A percentile compares a stretch with the other conserved stretches of the same genome.
phyloP scores from a whole-genome alignment of 2,113 vertebrate genomes.

The Psittacara wagleri region DNA sequence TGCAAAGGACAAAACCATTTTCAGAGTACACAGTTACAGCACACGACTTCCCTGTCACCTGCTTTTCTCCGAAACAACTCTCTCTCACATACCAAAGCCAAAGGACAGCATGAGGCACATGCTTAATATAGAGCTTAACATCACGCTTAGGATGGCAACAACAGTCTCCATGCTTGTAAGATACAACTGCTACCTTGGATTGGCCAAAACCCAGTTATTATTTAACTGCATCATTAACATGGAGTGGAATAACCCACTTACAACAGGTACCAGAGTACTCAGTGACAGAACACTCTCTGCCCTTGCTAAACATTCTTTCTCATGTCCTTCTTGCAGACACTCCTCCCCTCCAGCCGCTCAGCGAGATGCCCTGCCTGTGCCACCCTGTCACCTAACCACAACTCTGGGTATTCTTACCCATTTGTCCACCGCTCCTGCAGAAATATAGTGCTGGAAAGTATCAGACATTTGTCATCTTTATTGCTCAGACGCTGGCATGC shows the following conservation, averaged over 20 bases:
- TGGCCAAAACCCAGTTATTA: not conserved
- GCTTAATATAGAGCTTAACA: not conserved
- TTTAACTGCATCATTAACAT: not conserved
- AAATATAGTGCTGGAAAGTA: not conserved
- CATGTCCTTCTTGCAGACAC: accelerated
- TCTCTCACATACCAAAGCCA: not conserved
- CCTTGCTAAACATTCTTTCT: not conserved
- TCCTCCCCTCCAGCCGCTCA: not conserved
- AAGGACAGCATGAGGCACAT: not conserved
- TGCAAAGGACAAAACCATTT: not conserved
- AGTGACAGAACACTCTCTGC: not conserved
- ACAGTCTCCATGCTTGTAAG: not conserved
- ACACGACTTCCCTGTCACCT: not conserved
- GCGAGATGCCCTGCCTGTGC: not conserved
- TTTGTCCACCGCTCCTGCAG: not conserved
- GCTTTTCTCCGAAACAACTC: not conserved
- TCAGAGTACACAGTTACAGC: not conserved
- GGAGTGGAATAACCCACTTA: not conserved
- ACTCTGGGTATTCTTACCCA: not conserved
- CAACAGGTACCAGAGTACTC: not conserved
- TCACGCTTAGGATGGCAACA: not conserved
- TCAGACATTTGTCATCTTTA: not conserved
- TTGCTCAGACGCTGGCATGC: not conserved
- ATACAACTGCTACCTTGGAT: not conserved
- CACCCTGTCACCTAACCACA: not conserved